Conservation (phyloP, 2,113 vertebrate species). For the Glaucidium brasilianum region DNA sequence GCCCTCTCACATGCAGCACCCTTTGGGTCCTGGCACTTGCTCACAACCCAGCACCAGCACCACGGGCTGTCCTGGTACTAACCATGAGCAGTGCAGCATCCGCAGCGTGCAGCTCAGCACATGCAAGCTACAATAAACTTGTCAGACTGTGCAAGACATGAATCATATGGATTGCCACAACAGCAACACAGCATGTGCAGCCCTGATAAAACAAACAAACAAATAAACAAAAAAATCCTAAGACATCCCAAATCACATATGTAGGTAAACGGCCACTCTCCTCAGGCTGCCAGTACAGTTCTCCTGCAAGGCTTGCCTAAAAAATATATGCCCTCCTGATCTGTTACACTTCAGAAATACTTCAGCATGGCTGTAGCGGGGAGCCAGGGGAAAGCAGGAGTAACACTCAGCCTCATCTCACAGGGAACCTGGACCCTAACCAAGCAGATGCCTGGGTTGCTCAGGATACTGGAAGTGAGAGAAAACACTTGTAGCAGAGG, state of each 20-base stretch:
- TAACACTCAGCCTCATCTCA: not conserved
- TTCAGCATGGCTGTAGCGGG: not conserved
- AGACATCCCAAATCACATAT: not conserved
- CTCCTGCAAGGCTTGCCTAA: not conserved
- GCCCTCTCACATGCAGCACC: fast-evolving
- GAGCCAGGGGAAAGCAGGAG: not conserved
- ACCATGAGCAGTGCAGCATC: not conserved
- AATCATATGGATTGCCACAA: conserved; percentile 30
- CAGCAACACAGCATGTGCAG: not conserved
- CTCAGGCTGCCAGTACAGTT: not conserved
- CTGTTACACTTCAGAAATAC: not conserved
- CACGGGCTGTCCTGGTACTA: not conserved
- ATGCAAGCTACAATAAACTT: not conserved
- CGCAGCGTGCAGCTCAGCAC: not conserved
- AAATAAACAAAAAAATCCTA: not conserved
- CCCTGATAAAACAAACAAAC: not conserved
- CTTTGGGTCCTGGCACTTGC: not conserved
- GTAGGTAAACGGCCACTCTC: not conserved
- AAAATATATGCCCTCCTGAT: not conserved
- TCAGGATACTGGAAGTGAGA: not conserved
- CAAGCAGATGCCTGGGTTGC: not conserved
- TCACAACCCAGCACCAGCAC: not conserved
- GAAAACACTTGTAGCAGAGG: not conserved
- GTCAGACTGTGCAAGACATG: not conserved
- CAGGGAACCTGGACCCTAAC: not conserved